Evolutionary conservation across 2,888 invertebrate genomes (phyloP), one percentile per base, ranked within the genome.

Genomic region (Hypolimnas misippus): DNA sequence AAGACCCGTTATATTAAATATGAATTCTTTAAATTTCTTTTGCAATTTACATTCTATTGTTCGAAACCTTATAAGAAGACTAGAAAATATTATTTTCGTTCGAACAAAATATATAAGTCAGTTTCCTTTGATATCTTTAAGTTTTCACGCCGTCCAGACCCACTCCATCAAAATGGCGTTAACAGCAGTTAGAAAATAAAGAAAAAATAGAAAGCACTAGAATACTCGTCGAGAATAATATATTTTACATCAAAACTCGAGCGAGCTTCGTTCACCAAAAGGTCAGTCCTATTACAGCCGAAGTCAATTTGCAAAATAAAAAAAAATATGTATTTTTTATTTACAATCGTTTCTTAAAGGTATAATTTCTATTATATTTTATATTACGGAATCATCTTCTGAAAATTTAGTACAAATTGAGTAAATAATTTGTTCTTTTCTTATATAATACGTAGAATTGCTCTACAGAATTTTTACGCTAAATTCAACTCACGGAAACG

Each of bases 41-140:
- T n/a, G n/a, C 25, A 25, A 5, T 25, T 25, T 25, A 25, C 25
- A 25, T 25, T 5, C 25, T 25, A 3, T 33, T 33, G 33, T 33
- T 33, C 10, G 2, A n/a, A 38, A n/a, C 12, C 12, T 38, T n/a
- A 2, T 38, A 38, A n/a, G 12, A n/a, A 38, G 2, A 38, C 1
- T 3, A 38, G n/a, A 2, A 38, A 12, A 38, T n/a, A 33, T 38
- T 38, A 12, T n/a, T 38, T 38, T n/a, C n/a, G 0, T 38, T n/a
- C 35, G 2, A 38, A n/a, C n/a, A 38, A 38, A 38, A n/a, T 3
- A 38, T n/a, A 4, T n/a, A n/a, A 38, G 12, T n/a, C 35, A 38
- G n/a, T 38, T 38, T 38, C n/a, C n/a, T 38, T 38, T n/a, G n/a
- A 38, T 38, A 38, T 38, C 33, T 35, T 35, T 12, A 44, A 12